These are phyloP conservation scores for Ambastaia sidthimunki DNA, from an alignment of 2,797 vertebrate species.

Conservation along the genomic window DNA sequence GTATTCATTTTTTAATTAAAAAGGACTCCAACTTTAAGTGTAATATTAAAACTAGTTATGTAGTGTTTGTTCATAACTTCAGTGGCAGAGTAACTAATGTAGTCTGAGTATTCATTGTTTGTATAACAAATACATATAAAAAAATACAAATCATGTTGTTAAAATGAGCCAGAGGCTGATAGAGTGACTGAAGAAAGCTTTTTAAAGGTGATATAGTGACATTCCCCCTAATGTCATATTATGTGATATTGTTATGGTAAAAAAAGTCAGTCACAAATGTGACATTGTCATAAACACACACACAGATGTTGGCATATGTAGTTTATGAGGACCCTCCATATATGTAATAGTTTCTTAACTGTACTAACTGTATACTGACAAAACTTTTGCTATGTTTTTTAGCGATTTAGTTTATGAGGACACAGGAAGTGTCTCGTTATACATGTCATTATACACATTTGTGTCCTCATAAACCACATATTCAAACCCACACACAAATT, in stretches of 20 bases:
- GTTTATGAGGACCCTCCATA: too few species aligned
- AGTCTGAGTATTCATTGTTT: slow-evolving; percentile 2
- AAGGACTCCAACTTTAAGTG: too few species aligned
- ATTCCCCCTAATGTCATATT: neutral
- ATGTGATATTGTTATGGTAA: neutral
- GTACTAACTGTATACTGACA: too few species aligned
- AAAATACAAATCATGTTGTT: neutral
- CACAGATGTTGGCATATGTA: too few species aligned
- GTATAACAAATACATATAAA: neutral
- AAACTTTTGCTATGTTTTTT: too few species aligned
- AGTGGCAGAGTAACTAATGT: neutral
- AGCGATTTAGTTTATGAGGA: too few species aligned
- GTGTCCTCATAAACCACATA: too few species aligned
- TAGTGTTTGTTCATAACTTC: too few species aligned
- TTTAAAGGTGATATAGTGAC: neutral
- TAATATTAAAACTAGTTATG: too few species aligned
- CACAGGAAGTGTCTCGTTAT: too few species aligned
- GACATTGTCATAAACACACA: slow-evolving; percentile 41
- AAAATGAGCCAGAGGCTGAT: neutral
- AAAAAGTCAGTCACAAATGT: slow-evolving; percentile 40
- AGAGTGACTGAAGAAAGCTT: neutral
- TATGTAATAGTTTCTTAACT: too few species aligned
- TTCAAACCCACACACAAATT: neutral
- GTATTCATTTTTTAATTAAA: neutral
- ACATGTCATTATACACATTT: too few species aligned